Evolutionary conservation across 2,113 vertebrate species (phyloP), one percentile per base, ranked within the genome.

Genomic region (Psophia crepitans): DNA sequence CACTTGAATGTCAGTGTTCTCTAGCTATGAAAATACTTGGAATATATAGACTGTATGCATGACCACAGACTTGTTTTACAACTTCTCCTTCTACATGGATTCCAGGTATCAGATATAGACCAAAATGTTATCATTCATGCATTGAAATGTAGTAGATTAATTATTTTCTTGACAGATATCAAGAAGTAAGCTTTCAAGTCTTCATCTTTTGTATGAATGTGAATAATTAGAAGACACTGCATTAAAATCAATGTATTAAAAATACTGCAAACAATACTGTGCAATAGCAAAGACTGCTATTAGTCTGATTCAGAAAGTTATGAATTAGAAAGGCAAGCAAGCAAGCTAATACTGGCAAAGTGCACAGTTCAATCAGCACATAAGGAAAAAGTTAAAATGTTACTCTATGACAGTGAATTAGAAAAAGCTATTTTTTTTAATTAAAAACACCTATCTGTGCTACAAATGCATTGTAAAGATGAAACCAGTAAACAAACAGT

Each of bases 351-450:
- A 78, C 14, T 88, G 84, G 9, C 44, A 77, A 94, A 92, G 6
- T 8, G 5, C 56, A 51, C 30, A 49, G 9, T 75, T 93, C n/a
- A 93, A 74, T 96, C 93, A 92, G 61, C 54, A 69, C 15, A 75
- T 19, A 41, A 78, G 39, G 26, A 82, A 96, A 96, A 93, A 73
- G 27, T 84, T 81, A 87, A 43, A 60, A 76, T 79, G 32, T 81
- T 90, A 89, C n/a, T 90, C 81, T 84, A 73, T 32, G 30, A n/a
- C 33, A 91, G 20, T 90, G 87, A 96, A 94, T 74, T 78, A 61
- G 44, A 39, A 84, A 73, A 92, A 60, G 35, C 12, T 73, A 17
- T 43, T 65, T 71, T 74, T 44, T 64, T 92, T 92, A 23, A 94
- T 90, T 94, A 61, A 85, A 68, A 49, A 6, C 18, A 70, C 14